phyloP scores from a whole-genome alignment of 2,113 vertebrate genomes.

The Leiothrix lutea region DNA sequence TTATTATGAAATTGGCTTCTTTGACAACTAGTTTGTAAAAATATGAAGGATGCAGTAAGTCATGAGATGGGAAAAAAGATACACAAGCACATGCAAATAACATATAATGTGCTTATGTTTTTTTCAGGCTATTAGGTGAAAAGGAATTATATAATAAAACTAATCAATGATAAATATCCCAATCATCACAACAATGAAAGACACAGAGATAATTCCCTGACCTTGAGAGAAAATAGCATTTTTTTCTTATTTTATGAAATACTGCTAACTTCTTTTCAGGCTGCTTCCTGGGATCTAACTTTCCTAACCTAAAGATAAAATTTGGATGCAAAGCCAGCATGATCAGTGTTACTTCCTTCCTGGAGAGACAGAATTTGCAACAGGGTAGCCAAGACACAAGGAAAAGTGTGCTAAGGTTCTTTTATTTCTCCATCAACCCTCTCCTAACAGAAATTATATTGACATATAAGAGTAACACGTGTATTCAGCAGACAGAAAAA shows the following conservation, averaged over 20 bases:
- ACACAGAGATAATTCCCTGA: background rate
- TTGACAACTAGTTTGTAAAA: background rate
- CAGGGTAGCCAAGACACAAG: background rate
- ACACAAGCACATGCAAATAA: background rate
- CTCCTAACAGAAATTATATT: background rate
- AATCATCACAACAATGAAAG: background rate
- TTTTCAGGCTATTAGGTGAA: background rate
- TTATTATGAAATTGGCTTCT: background rate
- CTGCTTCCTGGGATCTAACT: background rate
- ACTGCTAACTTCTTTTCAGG: background rate
- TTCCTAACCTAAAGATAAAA: background rate
- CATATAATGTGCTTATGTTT: background rate
- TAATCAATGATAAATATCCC: background rate
- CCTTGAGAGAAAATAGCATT: background rate
- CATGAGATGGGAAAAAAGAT: background rate
- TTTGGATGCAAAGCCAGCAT: background rate
- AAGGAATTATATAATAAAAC: background rate
- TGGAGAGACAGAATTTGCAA: background rate
- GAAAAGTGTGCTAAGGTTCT: background rate
- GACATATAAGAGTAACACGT: background rate
- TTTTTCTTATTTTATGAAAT: background rate
- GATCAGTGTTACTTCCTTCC: background rate
- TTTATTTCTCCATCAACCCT: background rate
- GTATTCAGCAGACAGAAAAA: background rate
- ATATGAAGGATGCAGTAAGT: background rate